Evolutionary conservation across 2,113 vertebrate genomes (phyloP), one percentile per base, ranked within the genome.

Genomic region (Pao palembangensis): DNA sequence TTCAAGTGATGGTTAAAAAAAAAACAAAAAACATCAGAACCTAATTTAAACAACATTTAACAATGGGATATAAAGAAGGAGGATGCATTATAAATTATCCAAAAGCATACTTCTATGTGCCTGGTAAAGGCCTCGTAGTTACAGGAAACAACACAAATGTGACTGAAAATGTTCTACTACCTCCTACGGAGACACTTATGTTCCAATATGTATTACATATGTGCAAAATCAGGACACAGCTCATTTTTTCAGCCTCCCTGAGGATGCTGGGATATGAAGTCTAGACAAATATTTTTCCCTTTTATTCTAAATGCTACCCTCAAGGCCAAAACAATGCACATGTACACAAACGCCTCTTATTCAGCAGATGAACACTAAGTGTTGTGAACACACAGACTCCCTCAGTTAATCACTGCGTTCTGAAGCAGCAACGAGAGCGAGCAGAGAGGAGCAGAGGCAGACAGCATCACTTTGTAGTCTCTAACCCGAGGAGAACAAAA

Each of bases 391-490:
- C 60, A 73, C 4, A 53, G 25, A 55, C 41, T 38, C n/a, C 38
- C 51, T 28, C 5, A 42, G 57, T 77, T 67, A 78, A 66, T 71
- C 71, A 57, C 53, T n/a, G 65, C 63, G 52, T 57, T 78, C 28
- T 16, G 56, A 66, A 57, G 50, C 65, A 58, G 72, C 61, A 53
- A 70, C 61, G 54, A 63, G 68, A 59, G 38, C 53, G 69, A 73
- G 73, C 50, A 64, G 64, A 61, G 59, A 70, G 51, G 58, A 55
- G 62, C 58, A n/a, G 56, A 51, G 55, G 61, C 62, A 71, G 79
- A 74, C 71, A 63, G 61, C 69, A 68, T 77, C 66, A 70, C 69
- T 84, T 85, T 82, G 78, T 76, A 81, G 76, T 79, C 67, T 69
- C 58, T 61, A 63, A 80, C 65, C 78, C 57, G 51, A 64, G 55